Percentiles rank a stretch among this genome's conserved stretches.
Conservation (phyloP, 2,888 invertebrate genomes). For the Charanyca ferruginea region DNA sequence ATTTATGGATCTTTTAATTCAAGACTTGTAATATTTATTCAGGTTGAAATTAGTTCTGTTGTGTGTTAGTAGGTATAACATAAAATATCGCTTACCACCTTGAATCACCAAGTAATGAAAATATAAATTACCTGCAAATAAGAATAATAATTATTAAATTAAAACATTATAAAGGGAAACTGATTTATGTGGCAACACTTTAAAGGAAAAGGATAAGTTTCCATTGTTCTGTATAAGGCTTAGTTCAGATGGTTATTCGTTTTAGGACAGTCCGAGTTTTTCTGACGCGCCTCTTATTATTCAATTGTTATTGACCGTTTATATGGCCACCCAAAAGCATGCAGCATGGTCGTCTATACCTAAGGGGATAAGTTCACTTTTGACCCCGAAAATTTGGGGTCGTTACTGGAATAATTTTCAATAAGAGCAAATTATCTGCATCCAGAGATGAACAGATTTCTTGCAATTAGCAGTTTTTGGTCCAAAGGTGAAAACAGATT, state of each 20-base stretch:
- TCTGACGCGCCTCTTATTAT: slow-evolving; percentile 12
- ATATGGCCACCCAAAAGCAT: not conserved
- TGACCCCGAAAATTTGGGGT: too few species aligned
- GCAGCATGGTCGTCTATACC: not conserved
- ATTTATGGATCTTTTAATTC: not conserved
- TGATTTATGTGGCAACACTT: slow-evolving; percentile 24
- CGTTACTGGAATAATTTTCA: too few species aligned
- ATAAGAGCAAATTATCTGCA: too few species aligned
- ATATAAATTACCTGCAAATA: slow-evolving; percentile 54
- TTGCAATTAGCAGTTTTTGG: too few species aligned
- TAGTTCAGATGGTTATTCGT: not conserved
- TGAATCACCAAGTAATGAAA: slow-evolving; percentile 30
- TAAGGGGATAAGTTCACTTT: too few species aligned
- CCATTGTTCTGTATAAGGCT: slow-evolving; percentile 32
- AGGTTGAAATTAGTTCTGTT: too few species aligned
- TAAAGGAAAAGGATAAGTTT: slow-evolving; percentile 8
- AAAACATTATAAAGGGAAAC: slow-evolving; percentile 14
- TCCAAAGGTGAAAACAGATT: too few species aligned
- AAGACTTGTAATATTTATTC: slow-evolving; percentile 5
- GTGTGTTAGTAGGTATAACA: slow-evolving; percentile 11
- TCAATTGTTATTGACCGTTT: not conserved
- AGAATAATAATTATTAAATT: slow-evolving; percentile 32
- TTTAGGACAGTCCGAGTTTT: not conserved
- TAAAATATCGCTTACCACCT: slow-evolving; percentile 37
- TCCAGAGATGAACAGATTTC: too few species aligned